Evolutionary conservation across 2,888 invertebrate species (phyloP), one percentile per base, ranked within the genome.

Genomic region (Macropis europaea): DNA sequence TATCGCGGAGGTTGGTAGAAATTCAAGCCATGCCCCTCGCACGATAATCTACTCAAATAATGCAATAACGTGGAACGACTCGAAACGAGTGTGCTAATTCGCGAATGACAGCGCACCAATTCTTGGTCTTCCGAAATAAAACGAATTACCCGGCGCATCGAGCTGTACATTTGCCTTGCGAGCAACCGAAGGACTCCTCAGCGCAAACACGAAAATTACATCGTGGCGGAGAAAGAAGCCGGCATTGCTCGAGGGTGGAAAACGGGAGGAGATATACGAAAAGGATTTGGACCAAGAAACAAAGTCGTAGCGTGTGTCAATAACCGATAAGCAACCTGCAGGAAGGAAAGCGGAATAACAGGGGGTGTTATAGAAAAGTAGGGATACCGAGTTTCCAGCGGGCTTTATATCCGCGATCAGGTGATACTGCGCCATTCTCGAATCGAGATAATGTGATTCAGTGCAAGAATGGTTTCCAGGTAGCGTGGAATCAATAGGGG

Each of bases 401-500:
- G 54, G 38, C 57, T 70, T 45, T 52, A 11, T 45, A n/a, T 52
- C 32, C 53, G 56, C 59, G 67, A 76, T 76, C 71, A 67, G 62
- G 53, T 68, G 69, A 57, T 47, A 48, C 59, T 57, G 36, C 30
- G 69, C 57, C 38, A 70, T 68, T 78, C 62, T 77, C 45, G 76
- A 78, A 79, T 73, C 75, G 74, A 73, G 63, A 82, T 82, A 78
- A 78, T 64, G 73, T 32, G 60, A 76, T 74, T 75, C 72, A 70
- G 72, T 70, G 60, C 42, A 60, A 54, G 43, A 53, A 3, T 28
- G 38, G 63, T 79, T 64, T 61, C 66, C 68, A 73, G 53, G 61
- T 68, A 70, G 69, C 62, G 42, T 26, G 62, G 22, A 71, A 71
- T 81, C 73, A 47, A 80, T 82, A 61, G 42, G 22, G 62, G 43